These are phyloP conservation scores for Clusia tigrina DNA, from an alignment of 2,888 invertebrate genomes.

Conservation along the genomic window DNA sequence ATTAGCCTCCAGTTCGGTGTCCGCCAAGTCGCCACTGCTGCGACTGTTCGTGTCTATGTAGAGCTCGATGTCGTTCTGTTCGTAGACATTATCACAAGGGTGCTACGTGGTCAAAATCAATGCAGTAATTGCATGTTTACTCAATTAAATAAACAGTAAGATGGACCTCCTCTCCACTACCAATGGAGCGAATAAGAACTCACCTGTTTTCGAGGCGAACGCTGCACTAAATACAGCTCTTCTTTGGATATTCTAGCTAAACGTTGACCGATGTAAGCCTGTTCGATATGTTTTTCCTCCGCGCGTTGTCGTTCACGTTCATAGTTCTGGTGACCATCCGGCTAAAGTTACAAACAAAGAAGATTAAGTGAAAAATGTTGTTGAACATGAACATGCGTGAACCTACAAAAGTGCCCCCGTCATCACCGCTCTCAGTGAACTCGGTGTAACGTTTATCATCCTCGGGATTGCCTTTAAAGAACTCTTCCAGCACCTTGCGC, in stretches of 20 bases:
- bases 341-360: conserved; percentile 14
- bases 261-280: conserved; percentile 63
- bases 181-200: conserved; percentile 26
- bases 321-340: conserved; percentile 55
- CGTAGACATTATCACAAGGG: conserved; percentile 51
- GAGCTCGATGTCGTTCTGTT: conserved; percentile 63
- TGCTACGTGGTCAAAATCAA: too few relatives aligned
- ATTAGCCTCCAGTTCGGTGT: conserved; percentile 59
- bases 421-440: conserved; percentile 61
- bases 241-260: conserved; percentile 63
- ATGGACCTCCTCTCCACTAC: too few relatives aligned
- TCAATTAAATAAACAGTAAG: too few relatives aligned
- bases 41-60: conserved; percentile 64
- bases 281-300: conserved; percentile 57
- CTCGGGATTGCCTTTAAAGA: conserved; percentile 80
- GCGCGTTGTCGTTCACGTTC: conserved; percentile 24
- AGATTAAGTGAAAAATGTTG: conserved; percentile 10
- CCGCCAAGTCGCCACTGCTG: conserved; percentile 61
- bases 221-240: conserved; percentile 58
- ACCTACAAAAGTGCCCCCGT: conserved; percentile 59
- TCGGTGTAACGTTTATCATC: conserved; percentile 65
- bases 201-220: conserved; percentile 58
- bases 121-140: too few relatives aligned
- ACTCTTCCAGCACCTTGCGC: conserved; percentile 89
- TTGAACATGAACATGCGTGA: not conserved